A percentile compares a stretch with the other conserved stretches of the same genome.
Conservation (phyloP, 2,888 invertebrate species). For the Pteria penguin region DNA sequence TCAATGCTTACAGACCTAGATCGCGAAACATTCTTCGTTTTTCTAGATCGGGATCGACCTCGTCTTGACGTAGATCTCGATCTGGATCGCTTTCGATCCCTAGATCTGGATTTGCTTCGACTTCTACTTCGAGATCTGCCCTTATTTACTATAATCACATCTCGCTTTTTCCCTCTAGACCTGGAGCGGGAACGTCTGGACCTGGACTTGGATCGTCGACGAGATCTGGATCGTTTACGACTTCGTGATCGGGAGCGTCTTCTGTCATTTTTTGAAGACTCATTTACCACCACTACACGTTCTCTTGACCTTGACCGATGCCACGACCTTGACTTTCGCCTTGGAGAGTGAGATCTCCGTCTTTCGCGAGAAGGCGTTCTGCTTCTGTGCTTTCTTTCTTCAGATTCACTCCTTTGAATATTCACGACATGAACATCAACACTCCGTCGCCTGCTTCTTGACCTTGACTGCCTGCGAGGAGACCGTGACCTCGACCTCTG, state of each 20-base stretch:
- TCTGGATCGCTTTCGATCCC: background rate
- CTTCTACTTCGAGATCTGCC: background rate
- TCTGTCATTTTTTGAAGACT: background rate
- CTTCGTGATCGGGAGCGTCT: slow-evolving; percentile 14
- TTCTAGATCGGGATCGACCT: slow-evolving; percentile 17
- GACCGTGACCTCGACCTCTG: slow-evolving; percentile 6
- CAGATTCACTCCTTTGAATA: background rate
- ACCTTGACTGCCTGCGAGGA: slow-evolving; percentile 19
- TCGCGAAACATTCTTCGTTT: background rate
- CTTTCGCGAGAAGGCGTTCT: background rate
- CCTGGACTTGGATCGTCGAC: background rate
- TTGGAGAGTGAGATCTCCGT: slow-evolving; percentile 3
- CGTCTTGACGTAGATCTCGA: slow-evolving; percentile 7
- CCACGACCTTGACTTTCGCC: slow-evolving; percentile 3
- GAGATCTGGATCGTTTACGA: background rate
- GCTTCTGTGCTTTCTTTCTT: slow-evolving; percentile 3
- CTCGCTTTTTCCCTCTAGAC: background rate
- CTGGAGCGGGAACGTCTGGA: background rate
- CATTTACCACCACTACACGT: background rate
- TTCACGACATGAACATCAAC: slow-evolving; percentile 19
- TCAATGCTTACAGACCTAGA: slow-evolving; percentile 1
- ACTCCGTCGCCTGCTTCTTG: slow-evolving; percentile 2
- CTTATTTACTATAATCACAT: slow-evolving; percentile 6
- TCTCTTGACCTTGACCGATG: background rate
- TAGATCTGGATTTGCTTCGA: background rate